phyloP scores from a whole-genome alignment of 2,113 vertebrate genomes.

The Mus musculus region GRCm39 chr1:77216501-77217000 shows the following conservation, averaged over 20 bases:
- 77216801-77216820: background rate
- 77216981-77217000: background rate
- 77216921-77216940: background rate
- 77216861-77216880: background rate
- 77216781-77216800: background rate
- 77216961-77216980: background rate
- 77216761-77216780: background rate
- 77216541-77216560: background rate
- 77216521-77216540: background rate
- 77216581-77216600: background rate
- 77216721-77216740: background rate
- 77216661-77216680: background rate
- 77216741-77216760: background rate
- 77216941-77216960: background rate
- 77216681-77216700: background rate
- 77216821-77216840: background rate
- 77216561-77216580: background rate
- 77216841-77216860: background rate
- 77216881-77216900: conserved; percentile 12
- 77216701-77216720: background rate
- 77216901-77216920: background rate
- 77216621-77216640: background rate
- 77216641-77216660: background rate
- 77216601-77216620: background rate
- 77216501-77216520: background rate